These are phyloP conservation scores for Cherax quadricarinatus DNA, from an alignment of 1,140 invertebrate genomes.

Conservation along the genomic window DNA sequence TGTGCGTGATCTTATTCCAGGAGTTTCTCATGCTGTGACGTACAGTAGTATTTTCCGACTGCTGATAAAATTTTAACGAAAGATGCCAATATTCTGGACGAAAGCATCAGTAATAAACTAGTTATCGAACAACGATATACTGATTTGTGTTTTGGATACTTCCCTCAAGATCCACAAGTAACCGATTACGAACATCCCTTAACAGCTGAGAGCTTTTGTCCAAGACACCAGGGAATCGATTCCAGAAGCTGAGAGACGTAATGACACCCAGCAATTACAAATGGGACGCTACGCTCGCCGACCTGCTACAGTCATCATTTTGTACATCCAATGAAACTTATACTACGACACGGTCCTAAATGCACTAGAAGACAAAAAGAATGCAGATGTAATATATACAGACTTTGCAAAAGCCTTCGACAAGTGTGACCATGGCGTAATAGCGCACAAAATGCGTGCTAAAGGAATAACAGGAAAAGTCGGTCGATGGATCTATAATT, in stretches of 20 bases:
- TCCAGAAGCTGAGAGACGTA: slow-evolving; percentile 77
- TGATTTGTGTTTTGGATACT: slow-evolving; percentile 74
- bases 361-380: too few relatives aligned
- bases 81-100: slow-evolving; percentile 74
- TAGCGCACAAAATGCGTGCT: too few relatives aligned
- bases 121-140: slow-evolving; percentile 75
- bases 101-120: slow-evolving; percentile 75
- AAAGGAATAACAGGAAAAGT: too few relatives aligned
- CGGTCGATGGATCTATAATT: too few relatives aligned
- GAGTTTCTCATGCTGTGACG: slow-evolving; percentile 84
- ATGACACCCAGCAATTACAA: slow-evolving; percentile 77
- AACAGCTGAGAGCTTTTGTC: slow-evolving; percentile 74
- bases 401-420: too few relatives aligned
- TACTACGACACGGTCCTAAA: background rate
- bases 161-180: slow-evolving; percentile 30
- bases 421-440: too few relatives aligned
- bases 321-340: background rate
- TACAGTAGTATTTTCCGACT: slow-evolving; percentile 75
- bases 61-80: slow-evolving; percentile 46
- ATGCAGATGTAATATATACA: too few relatives aligned
- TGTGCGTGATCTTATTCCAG: slow-evolving; percentile 82
- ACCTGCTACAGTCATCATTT: slow-evolving; percentile 74
- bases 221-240: slow-evolving; percentile 75
- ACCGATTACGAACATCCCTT: slow-evolving; percentile 72
- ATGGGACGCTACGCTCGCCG: slow-evolving; percentile 77